Evolutionary conservation across 2,888 invertebrate species (phyloP).

Genomic region (Folsomia manolachei): DNA sequence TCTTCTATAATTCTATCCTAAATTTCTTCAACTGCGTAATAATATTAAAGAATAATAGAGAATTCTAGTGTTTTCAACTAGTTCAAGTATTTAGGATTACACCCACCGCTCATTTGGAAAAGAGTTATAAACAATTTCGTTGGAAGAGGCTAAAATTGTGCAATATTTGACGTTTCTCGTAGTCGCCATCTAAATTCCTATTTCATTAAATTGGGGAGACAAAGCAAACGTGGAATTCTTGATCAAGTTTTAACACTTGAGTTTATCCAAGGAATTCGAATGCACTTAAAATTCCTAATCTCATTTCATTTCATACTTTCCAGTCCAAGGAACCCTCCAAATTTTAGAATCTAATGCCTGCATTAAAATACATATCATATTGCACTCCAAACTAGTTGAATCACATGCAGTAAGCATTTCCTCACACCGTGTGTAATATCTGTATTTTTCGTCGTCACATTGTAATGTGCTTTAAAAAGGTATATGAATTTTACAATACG

Average conservation of each 20-base stretch:
- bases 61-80: too few relatives aligned
- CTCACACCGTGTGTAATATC: too few relatives aligned
- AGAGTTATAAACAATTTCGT: neutral
- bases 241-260: neutral
- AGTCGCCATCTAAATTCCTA: neutral
- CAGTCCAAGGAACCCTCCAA: neutral
- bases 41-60: too few relatives aligned
- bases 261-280: neutral
- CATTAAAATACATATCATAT: neutral
- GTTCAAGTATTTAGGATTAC: too few relatives aligned
- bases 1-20: too few relatives aligned
- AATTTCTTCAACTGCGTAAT: too few relatives aligned
- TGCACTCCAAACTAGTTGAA: neutral
- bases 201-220: neutral
- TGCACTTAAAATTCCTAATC: slow-evolving; percentile 1
- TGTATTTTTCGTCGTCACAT: too few relatives aligned
- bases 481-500: too few relatives aligned
- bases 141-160: neutral
- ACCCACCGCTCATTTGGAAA: neutral
- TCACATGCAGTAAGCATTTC: too few relatives aligned
- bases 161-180: neutral
- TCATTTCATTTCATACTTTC: neutral
- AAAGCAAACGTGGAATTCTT: neutral
- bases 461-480: too few relatives aligned
- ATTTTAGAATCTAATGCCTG: neutral